Evolutionary conservation across 1,140 invertebrate species (phyloP).

Genomic region (Ceratitis capitata): DNA sequence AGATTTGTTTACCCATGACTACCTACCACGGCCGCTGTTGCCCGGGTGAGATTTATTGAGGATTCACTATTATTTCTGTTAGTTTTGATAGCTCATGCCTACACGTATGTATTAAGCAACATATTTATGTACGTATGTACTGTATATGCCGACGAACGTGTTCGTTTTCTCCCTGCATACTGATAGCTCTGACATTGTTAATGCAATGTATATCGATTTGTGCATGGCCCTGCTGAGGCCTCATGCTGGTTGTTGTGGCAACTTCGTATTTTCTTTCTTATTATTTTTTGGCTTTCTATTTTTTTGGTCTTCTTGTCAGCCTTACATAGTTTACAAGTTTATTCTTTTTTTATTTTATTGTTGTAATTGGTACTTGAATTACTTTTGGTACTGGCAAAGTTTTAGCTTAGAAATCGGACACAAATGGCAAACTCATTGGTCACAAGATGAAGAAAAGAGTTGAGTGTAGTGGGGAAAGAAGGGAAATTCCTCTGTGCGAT

Average conservation of each 20-base stretch:
- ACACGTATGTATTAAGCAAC: neutral
- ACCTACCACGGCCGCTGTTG: no score
- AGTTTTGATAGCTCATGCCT: neutral
- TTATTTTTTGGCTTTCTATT: neutral
- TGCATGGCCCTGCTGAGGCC: neutral
- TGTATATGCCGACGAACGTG: neutral
- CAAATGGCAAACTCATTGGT: neutral
- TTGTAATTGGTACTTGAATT: neutral
- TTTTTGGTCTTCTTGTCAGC: neutral
- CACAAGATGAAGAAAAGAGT: no score
- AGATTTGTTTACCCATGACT: no score
- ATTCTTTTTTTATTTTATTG: neutral
- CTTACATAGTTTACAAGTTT: neutral
- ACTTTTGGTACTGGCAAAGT: neutral
- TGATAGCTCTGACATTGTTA: neutral
- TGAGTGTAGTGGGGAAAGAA: neutral
- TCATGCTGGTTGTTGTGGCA: constrained; percentile 2
- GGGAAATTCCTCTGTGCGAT: no score
- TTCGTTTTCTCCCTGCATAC: neutral
- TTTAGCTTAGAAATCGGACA: constrained; percentile 13
- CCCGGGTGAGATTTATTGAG: no score
- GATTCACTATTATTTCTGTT: neutral
- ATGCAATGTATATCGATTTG: neutral
- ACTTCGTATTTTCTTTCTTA: neutral
- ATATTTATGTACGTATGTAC: neutral